Conservation (phyloP, 2,113 vertebrate species). For the Pionites leucogaster region DNA sequence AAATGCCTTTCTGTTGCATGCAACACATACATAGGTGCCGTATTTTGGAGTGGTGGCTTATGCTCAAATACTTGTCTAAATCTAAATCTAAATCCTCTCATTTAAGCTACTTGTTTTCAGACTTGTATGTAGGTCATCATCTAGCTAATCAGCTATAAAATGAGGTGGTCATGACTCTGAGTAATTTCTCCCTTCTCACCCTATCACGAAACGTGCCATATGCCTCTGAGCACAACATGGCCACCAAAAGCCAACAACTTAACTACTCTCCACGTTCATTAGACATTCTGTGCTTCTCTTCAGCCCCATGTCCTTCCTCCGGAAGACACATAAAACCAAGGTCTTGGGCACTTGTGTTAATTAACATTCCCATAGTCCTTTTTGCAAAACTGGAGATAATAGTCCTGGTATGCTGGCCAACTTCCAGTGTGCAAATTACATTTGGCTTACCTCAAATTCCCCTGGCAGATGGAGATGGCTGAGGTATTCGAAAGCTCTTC, state of each 20-base stretch:
- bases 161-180: background rate
- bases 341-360: slow-evolving; percentile 52
- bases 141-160: slow-evolving; percentile 45
- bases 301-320: slow-evolving; percentile 36
- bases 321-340: slow-evolving; percentile 65
- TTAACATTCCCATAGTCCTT: slow-evolving; percentile 56
- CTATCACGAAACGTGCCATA: background rate
- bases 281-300: slow-evolving; percentile 12
- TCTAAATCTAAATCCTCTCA: background rate
- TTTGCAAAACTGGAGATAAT: slow-evolving; percentile 58
- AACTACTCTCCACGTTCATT: slow-evolving; percentile 40
- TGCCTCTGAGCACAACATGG: slow-evolving; percentile 23
- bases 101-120: background rate
- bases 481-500: background rate
- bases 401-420: slow-evolving; percentile 39
- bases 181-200: background rate
- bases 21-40: background rate
- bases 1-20: background rate
- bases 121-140: slow-evolving; percentile 14
- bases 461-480: slow-evolving; percentile 19
- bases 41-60: background rate
- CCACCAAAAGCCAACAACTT: background rate
- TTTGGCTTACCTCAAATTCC: background rate
- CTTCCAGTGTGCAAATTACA: slow-evolving; percentile 62
- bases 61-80: background rate